A percentile compares a stretch with the other conserved stretches of the same genome.
phyloP scores from a whole-genome alignment of 2,888 invertebrate species.

The Xestoiulus laeticollis region DNA sequence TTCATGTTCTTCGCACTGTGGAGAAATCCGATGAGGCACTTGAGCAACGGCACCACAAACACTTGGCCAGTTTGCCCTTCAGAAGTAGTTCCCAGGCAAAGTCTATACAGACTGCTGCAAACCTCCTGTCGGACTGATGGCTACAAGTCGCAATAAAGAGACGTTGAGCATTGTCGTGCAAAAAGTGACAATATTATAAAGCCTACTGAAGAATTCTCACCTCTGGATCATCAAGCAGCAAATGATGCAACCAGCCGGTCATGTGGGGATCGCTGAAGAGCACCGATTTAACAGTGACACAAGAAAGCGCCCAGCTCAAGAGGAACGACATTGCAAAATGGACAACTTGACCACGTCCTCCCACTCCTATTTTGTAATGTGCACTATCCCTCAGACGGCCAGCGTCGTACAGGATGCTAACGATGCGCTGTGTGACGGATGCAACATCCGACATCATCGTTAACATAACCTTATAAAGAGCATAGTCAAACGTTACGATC shows the following conservation, averaged over 20 bases:
- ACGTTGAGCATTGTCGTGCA: neutral
- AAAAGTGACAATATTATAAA: neutral
- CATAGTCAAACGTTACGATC: too few relatives aligned
- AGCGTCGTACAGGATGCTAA: constrained; percentile 87
- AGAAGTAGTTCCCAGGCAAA: constrained; percentile 74
- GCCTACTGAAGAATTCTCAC: constrained; percentile 57
- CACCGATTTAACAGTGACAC: constrained; percentile 78
- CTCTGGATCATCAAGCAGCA: constrained; percentile 91
- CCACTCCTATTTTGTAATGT: constrained; percentile 90
- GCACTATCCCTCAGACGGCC: constrained; percentile 76
- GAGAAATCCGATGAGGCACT: constrained; percentile 81
- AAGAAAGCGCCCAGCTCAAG: constrained; percentile 92
- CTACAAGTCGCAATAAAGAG: constrained; percentile 58
- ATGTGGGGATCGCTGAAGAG: constrained; percentile 80
- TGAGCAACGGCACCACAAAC: constrained; percentile 76
- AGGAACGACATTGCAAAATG: constrained; percentile 92
- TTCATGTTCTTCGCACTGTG: constrained; percentile 87
- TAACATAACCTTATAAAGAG: constrained; percentile 72
- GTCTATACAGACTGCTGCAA: constrained; percentile 88
- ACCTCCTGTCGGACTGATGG: constrained; percentile 90
- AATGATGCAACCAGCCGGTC: constrained; percentile 78
- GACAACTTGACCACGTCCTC: constrained; percentile 91
- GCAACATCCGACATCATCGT: constrained; percentile 83
- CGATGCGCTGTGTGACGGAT: constrained; percentile 81
- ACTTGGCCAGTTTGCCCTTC: constrained; percentile 64